Percentiles rank a stretch among this genome's conserved stretches.
Evolutionary conservation across 2,797 vertebrate species (phyloP).

Genomic region (Diplodus sargus): DNA sequence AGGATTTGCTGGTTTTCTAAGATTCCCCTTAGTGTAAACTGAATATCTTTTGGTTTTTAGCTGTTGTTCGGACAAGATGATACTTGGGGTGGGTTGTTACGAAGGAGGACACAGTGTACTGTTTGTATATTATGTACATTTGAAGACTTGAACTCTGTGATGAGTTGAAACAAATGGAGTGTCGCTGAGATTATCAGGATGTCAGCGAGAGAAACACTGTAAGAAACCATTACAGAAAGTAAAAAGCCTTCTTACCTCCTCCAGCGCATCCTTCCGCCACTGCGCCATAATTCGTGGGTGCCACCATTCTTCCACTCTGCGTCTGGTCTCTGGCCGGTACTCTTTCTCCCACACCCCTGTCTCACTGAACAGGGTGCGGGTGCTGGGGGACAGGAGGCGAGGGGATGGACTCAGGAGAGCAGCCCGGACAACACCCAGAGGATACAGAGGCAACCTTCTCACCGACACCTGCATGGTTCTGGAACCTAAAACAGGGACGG

Average conservation of each 20-base stretch:
- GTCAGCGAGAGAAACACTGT: background rate
- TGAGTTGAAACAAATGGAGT: too few species aligned
- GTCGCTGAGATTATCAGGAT: background rate
- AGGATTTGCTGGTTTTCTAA: background rate
- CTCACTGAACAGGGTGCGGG: conserved; percentile 89
- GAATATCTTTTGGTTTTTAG: background rate
- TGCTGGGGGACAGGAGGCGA: conserved; percentile 23
- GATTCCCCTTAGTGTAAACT: background rate
- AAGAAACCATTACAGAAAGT: background rate
- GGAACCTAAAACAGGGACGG: conserved; percentile 28
- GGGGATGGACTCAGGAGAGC: conserved; percentile 20
- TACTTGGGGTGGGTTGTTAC: background rate
- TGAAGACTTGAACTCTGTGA: background rate
- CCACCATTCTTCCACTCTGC: conserved; percentile 93
- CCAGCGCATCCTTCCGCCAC: conserved; percentile 76
- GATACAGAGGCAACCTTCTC: conserved; percentile 70
- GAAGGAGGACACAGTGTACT: background rate
- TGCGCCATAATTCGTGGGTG: conserved; percentile 87
- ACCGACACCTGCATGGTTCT: conserved; percentile 80
- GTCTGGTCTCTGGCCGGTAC: conserved; percentile 89
- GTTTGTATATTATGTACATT: background rate
- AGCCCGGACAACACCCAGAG: conserved; percentile 69
- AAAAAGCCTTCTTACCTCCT: conserved; percentile 82
- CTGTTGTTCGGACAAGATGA: background rate
- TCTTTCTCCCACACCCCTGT: conserved; percentile 91